Conservation (phyloP, 2,888 invertebrate species). For the Chaetogeoica ovagalla region DNA sequence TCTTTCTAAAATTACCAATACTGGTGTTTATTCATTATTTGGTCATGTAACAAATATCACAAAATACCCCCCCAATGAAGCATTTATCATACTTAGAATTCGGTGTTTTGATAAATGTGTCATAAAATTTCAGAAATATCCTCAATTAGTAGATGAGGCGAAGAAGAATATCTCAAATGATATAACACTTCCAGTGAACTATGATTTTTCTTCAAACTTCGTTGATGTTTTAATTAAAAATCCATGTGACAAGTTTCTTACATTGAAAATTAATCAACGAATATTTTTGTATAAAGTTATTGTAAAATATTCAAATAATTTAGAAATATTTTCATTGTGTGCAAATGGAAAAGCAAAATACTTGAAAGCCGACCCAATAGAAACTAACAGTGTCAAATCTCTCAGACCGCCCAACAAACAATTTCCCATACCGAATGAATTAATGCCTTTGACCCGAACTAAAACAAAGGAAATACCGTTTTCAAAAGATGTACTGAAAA, state of each 20-base stretch:
- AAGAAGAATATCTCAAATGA: neutral
- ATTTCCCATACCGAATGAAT: conserved; percentile 13
- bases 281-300: conserved; percentile 17
- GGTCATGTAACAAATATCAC: neutral
- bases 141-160: neutral
- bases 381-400: neutral
- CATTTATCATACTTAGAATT: conserved; percentile 5
- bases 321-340: conserved; percentile 5
- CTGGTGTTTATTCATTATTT: conserved; percentile 25
- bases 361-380: neutral
- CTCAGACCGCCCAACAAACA: neutral
- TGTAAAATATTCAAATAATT: neutral
- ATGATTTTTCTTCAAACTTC: conserved; percentile 17
- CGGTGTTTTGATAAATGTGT: conserved; percentile 3
- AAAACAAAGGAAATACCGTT: neutral
- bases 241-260: neutral
- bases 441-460: neutral
- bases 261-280: neutral
- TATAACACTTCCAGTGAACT: neutral
- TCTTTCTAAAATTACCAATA: neutral
- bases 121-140: conserved; percentile 17
- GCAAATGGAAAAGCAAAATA: neutral
- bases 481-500: neutral
- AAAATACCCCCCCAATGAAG: conserved; percentile 2
- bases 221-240: conserved; percentile 29